Conservation (phyloP, 2,113 vertebrate species). For the Misgurnus mizolepis region DNA sequence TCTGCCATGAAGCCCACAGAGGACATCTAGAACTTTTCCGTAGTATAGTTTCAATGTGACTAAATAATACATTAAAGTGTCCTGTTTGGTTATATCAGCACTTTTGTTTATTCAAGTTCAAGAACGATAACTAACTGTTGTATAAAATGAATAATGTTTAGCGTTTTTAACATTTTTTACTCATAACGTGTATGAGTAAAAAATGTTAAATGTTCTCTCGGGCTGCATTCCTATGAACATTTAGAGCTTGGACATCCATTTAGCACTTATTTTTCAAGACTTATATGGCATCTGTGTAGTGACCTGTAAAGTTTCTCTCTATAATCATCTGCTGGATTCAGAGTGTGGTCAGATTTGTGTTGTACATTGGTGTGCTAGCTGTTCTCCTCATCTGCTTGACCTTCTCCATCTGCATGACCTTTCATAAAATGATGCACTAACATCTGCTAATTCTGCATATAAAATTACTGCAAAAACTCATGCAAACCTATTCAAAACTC, state of each 20-base stretch:
- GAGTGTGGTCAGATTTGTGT: conserved; percentile 42
- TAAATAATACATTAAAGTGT: background rate
- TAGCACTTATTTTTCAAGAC: background rate
- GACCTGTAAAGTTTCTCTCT: conserved; percentile 44
- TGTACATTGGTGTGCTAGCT: conserved; percentile 26
- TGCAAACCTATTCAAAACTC: background rate
- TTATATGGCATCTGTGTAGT: background rate
- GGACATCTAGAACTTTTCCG: too few species aligned
- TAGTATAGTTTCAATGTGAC: too few species aligned
- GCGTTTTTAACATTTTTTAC: too few species aligned
- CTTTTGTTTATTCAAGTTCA: too few species aligned
- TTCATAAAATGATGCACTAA: conserved; percentile 49
- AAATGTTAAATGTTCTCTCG: too few species aligned
- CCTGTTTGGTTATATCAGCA: too few species aligned
- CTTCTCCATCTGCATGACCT: conserved; percentile 53
- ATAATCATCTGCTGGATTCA: conserved; percentile 47
- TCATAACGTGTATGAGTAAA: too few species aligned
- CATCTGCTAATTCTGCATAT: conserved; percentile 55
- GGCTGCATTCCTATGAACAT: too few species aligned
- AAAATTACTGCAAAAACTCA: conserved; percentile 13
- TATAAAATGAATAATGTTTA: too few species aligned
- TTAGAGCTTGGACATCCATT: too few species aligned
- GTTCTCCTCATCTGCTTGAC: conserved; percentile 34
- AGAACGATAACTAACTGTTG: too few species aligned
- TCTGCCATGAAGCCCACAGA: too few species aligned